These are phyloP conservation scores for Chelonus insularis DNA, from an alignment of 1,140 invertebrate species.

Conservation along the genomic window DNA sequence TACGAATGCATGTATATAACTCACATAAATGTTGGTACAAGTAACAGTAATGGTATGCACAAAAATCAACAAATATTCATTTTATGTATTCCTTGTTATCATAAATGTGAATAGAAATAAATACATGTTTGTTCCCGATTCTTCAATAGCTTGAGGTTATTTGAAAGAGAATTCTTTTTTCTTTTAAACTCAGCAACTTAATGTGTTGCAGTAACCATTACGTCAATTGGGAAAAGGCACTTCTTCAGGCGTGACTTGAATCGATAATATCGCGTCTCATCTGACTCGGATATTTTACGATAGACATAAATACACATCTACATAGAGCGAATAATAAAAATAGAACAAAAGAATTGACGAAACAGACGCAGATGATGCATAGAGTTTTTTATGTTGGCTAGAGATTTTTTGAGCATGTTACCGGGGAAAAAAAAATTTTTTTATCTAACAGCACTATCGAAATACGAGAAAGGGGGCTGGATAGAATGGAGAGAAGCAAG, in stretches of 20 bases:
- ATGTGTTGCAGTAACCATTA: neutral
- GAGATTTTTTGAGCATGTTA: too few relatives aligned
- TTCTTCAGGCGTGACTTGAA: neutral
- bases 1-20: too few relatives aligned
- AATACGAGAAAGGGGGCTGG: neutral
- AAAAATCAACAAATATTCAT: neutral
- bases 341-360: neutral
- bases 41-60: neutral
- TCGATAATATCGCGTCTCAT: conserved; percentile 2
- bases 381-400: too few relatives aligned
- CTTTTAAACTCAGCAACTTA: neutral
- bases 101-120: neutral
- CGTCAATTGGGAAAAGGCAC: conserved; percentile 5
- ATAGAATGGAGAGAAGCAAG: neutral
- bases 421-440: neutral
- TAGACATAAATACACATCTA: neutral
- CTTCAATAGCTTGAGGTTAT: neutral
- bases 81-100: neutral
- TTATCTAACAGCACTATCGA: neutral
- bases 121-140: neutral
- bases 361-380: too few relatives aligned
- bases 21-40: too few relatives aligned
- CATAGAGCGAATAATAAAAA: neutral
- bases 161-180: neutral
- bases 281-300: neutral